phyloP scores from a whole-genome alignment of 2,113 vertebrate genomes.

The Otus sunia region DNA sequence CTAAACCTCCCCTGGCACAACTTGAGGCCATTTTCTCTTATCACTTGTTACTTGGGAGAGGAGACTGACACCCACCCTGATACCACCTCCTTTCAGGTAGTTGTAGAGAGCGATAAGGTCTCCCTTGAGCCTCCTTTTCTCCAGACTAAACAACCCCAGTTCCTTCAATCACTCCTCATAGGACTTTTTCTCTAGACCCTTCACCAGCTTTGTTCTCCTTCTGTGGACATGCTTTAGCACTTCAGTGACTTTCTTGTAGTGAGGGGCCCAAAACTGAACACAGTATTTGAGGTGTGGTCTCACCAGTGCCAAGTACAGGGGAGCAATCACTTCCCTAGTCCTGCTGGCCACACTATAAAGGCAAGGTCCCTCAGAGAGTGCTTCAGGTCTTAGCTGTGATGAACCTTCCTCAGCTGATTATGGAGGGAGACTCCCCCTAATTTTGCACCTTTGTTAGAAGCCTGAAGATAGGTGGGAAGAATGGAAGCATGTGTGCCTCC shows the following conservation, averaged over 20 bases:
- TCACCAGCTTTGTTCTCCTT: not conserved
- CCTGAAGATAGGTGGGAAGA: not conserved
- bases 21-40: not conserved
- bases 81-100: not conserved
- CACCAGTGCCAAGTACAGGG: accelerated
- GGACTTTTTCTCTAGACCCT: not conserved
- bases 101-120: not conserved
- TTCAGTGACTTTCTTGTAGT: not conserved
- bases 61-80: accelerated
- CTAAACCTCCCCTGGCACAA: not conserved
- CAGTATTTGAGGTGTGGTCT: accelerated
- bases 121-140: not conserved
- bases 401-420: not conserved
- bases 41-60: not conserved
- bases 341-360: not conserved
- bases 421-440: not conserved
- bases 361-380: not conserved
- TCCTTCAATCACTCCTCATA: not conserved
- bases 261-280: not conserved
- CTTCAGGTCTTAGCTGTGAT: not conserved
- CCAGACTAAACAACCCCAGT: not conserved
- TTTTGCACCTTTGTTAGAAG: not conserved
- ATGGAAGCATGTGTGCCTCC: not conserved
- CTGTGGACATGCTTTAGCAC: not conserved
- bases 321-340: accelerated